phyloP scores from a whole-genome alignment of 2,113 vertebrate genomes.

The Protobothrops mucrosquamatus region DNA sequence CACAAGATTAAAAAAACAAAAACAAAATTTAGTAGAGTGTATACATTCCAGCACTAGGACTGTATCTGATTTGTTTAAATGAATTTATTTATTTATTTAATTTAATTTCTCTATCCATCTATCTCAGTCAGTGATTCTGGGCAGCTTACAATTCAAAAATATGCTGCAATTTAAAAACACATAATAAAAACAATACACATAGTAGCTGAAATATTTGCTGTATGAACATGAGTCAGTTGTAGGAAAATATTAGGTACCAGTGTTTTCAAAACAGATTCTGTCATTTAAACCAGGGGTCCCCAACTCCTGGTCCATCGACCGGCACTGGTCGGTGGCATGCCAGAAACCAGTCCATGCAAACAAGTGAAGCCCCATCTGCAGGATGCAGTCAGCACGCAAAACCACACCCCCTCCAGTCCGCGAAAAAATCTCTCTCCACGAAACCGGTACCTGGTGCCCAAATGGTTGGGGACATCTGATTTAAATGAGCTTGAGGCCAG shows the following conservation, averaged over 20 bases:
- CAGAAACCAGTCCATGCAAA: too few species aligned
- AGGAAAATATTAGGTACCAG: background rate
- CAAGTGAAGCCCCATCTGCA: too few species aligned
- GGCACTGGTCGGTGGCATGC: too few species aligned
- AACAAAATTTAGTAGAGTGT: background rate
- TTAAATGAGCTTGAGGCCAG: background rate
- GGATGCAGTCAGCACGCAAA: too few species aligned
- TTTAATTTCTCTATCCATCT: background rate
- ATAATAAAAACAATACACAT: background rate
- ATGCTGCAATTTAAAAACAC: background rate
- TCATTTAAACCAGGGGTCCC: background rate
- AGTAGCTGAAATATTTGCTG: background rate
- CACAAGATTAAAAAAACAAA: background rate
- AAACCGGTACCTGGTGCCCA: too few species aligned
- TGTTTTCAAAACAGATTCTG: background rate
- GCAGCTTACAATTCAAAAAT: background rate
- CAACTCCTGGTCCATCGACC: too few species aligned
- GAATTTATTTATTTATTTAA: background rate
- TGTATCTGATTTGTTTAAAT: background rate
- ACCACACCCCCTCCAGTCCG: too few species aligned
- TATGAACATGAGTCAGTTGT: background rate
- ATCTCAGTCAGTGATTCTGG: background rate
- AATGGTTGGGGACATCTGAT: too few species aligned
- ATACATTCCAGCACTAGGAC: background rate
- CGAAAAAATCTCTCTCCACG: too few species aligned